Conservation (phyloP, 2,113 vertebrate species). For the Chaetura pelagica region DNA sequence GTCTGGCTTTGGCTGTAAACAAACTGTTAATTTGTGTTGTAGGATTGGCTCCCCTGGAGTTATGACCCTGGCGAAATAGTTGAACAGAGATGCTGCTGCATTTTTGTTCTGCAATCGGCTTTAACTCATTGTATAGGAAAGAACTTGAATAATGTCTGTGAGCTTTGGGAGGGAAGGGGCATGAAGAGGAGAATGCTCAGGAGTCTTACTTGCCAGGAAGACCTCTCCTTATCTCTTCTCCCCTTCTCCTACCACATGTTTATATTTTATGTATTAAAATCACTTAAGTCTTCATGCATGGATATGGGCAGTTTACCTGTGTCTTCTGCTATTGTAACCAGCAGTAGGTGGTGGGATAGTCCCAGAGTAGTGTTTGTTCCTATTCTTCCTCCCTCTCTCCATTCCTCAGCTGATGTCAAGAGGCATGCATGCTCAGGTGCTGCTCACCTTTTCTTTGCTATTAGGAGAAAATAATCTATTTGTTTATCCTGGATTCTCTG, state of each 20-base stretch:
- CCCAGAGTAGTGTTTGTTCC: not conserved
- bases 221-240: not conserved
- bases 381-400: not conserved
- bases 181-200: not conserved
- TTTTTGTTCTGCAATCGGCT: not conserved
- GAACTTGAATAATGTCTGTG: not conserved
- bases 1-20: not conserved
- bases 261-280: not conserved
- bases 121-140: not conserved
- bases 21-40: not conserved
- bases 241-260: not conserved
- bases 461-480: not conserved
- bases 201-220: not conserved
- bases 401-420: not conserved
- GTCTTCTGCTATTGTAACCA: not conserved
- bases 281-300: not conserved
- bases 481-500: not conserved
- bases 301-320: not conserved
- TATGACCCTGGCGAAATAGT: not conserved
- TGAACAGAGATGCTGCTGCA: not conserved
- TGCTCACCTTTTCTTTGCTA: not conserved
- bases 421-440: accelerated
- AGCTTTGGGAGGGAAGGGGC: not conserved
- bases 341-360: not conserved
- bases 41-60: not conserved